Base-by-base conservation (phyloP, 1,140 invertebrate species). In the Drosophila auraria region DNA sequence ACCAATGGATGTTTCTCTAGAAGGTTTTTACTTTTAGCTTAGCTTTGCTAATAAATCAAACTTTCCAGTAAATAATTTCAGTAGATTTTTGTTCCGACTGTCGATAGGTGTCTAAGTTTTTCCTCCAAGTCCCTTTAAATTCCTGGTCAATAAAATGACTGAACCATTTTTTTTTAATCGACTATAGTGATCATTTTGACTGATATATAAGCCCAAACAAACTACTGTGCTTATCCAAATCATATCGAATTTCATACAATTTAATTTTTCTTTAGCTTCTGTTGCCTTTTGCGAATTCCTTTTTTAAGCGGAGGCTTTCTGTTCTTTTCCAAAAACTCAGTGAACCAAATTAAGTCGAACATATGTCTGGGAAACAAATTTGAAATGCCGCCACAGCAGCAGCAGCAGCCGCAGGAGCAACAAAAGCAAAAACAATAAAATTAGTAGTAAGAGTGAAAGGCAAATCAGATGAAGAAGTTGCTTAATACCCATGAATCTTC, bases 401-500 rank as follows among this genome's bases (percentile, higher is more conserved):
- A 36, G 33, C 54, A 33, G 5, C 17, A 27, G 17, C 30, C 25
- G 20, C 44, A 59, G 45, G 17, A 20, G 50, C 68, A 33, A 5
- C 17, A 25, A 44, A 47, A 36, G 30, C 33, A 42, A 64, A 75
- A 76, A 54, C 66, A 64, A 71, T 71, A 49, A 64, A 80, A 83
- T 76, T 89, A 71, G 86, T 84, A 69, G 86, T 84, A 82, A 84
- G 84, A 84, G 81, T 89, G 81, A 90, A 82, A 90, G 81, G 83
- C 81, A 87, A 87, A 86, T 86, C 83, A 74, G 74, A 84, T 74
- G 81, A 62, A 69, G 75, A 44, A 61, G 75, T 78, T 84, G 58
- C 75, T 89, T 89, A 89, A 90, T 89, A 78, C 83, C 86, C 81
- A 84, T 70, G 76, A 77, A 78, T 78, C 75, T 78, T 78, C 64